phyloP scores from a whole-genome alignment of 2,797 vertebrate species.

The Pangasius mekongensis region DNA sequence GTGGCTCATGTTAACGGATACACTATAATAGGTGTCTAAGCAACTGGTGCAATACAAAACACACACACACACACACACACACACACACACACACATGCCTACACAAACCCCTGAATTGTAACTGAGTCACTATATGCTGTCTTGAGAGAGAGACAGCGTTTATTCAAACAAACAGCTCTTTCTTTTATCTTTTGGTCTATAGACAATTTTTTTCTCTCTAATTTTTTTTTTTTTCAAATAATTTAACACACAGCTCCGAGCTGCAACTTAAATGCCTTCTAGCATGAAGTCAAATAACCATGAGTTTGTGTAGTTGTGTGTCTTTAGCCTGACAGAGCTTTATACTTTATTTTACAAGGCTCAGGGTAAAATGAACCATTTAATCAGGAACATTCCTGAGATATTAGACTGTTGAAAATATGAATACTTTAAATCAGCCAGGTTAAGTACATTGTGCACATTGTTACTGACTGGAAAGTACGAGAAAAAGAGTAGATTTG shows the following conservation, averaged over 20 bases:
- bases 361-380: neutral
- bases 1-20: slow-evolving; percentile 28
- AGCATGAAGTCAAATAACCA: neutral
- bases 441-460: too few relatives aligned
- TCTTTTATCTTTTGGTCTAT: neutral
- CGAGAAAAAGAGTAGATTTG: too few relatives aligned
- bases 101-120: neutral
- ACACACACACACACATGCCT: neutral
- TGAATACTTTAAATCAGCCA: too few relatives aligned
- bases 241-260: neutral
- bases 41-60: slow-evolving; percentile 18
- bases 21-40: slow-evolving; percentile 44
- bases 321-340: neutral
- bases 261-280: neutral
- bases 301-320: neutral
- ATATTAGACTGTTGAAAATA: neutral
- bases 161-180: neutral
- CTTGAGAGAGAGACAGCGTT: neutral
- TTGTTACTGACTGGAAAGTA: too few relatives aligned
- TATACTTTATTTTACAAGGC: neutral
- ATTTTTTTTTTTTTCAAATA: neutral
- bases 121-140: neutral
- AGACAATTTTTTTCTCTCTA: too few relatives aligned
- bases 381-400: neutral
- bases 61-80: neutral